Base-by-base conservation (phyloP, 2,888 invertebrate genomes). In the Cosmia pyralina region DNA sequence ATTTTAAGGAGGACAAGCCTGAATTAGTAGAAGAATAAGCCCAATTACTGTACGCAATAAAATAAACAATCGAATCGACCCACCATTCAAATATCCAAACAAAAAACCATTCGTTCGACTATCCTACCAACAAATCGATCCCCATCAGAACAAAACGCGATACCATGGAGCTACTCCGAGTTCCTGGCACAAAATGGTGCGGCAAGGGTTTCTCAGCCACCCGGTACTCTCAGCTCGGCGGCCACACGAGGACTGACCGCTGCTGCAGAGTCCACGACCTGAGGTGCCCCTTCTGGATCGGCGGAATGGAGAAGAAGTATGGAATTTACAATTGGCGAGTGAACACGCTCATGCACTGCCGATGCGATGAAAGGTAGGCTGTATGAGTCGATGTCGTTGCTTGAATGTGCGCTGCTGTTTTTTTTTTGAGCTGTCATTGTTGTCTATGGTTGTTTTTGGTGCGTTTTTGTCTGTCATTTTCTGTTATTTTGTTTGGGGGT, bases 181-280 rank as follows among this genome's bases (percentile, higher is more conserved):
- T 98, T 63, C 99, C 99, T 0, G 99, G 99, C 64, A 99, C 99
- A 0, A 98, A 98, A 91, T 99, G 99, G 99, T 99, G 99, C 93
- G 99, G 99, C 41, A 98, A 98, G 87, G 99, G 99, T 2, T 98
- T 97, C 90, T 97, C 97, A 0, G 98, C 99, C 8, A 97, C 97
- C 58, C 97, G 97, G 83, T 98, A 98, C 92, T 98, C 98, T 70
- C 97, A 98, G 86, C 97, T 99, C 60, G 99, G 99, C 13, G 98
- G 98, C 58, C 98, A 98, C 91, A 97, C 98, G 52, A 96, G 97
- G 77, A 98, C 98, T 28, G 99, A 99, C 90, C 96, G 97, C 88
- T 99, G 99, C 93, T 99, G 99, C 92, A 96, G 99, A 52, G 97
- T 97, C 85, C 99, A 99, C 94, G 99, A 99, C 92, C 96, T 97